Evolutionary conservation across 1,140 invertebrate genomes (phyloP), one percentile per base, ranked within the genome.

Genomic region (Trachymyrmex septentrionalis): DNA sequence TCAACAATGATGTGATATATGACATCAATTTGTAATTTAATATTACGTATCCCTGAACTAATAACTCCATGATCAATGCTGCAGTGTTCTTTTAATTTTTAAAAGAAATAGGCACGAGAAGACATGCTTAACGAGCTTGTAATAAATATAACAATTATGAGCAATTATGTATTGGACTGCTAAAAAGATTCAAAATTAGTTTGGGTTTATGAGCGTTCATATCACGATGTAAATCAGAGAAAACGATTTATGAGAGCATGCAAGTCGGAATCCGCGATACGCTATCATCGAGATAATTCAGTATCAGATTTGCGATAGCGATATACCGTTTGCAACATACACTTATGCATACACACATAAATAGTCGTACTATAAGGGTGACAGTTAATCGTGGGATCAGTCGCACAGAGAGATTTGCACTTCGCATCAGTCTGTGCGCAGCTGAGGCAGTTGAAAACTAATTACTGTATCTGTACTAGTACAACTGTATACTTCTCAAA

Each of bases 331-430:
- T 75, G 69, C 55, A n/a, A 61, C 71, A 24, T 84, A 61, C 71
- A 75, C 24, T 50, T 61, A 30, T n/a, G n/a, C 30, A 30, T 3
- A 59, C 55, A 38, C 67, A 84, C 19, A 75, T 55, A 84, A 73
- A 75, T 84, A 84, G 24, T 55, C 24, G 55, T 61, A n/a, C 53
- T 24, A 48, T 61, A 84, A 73, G 38, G 24, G 38, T 72, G 38
- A 82, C 27, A 63, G 69, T 84, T 84, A 84, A 84, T 84, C 55
- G 69, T 75, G 38, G 69, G 80, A 73, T 82, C 55, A 82, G 80
- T 61, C 67, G 14, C 80, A 73, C 19, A 61, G 80, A 73, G 80
- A 21, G 66, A 84, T 84, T 84, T 75, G 69, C 55, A 84, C 80
- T 63, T 61, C 9, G 80, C 69, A 75, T 73, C 69, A 61, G 57